Conservation (phyloP, 2,888 invertebrate species). For the Caenorhabditis drosophilae region DNA sequence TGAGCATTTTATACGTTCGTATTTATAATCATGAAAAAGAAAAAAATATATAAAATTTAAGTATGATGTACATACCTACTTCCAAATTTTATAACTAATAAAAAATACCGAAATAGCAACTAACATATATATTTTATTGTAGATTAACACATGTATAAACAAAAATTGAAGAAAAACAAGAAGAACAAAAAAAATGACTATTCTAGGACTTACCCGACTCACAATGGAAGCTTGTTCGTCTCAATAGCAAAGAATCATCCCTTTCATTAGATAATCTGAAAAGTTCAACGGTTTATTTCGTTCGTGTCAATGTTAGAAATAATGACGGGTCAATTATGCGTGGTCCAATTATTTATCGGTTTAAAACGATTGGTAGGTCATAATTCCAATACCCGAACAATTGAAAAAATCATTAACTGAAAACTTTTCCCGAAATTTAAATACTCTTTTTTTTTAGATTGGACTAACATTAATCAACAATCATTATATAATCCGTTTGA, state of each 20-base stretch:
- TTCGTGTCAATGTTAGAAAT: slow-evolving; percentile 58
- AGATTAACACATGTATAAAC: neutral
- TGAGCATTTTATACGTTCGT: too few relatives aligned
- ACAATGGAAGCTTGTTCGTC: slow-evolving; percentile 55
- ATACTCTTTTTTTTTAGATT: slow-evolving; percentile 16
- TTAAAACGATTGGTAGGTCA: slow-evolving; percentile 61
- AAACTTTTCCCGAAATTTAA: neutral
- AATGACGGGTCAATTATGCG: slow-evolving; percentile 57
- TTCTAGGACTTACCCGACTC: slow-evolving; percentile 43
- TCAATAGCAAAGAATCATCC: slow-evolving; percentile 51
- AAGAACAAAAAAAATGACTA: neutral
- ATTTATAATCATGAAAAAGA: too few relatives aligned
- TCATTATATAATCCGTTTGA: slow-evolving; percentile 33
- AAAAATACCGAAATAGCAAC: too few relatives aligned
- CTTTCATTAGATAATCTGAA: slow-evolving; percentile 54
- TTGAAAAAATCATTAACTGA: neutral
- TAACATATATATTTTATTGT: neutral
- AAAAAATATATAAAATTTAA: too few relatives aligned
- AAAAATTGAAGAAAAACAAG: neutral
- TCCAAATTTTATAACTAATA: too few relatives aligned
- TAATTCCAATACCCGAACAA: too few relatives aligned
- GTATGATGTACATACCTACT: too few relatives aligned
- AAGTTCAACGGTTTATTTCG: slow-evolving; percentile 64
- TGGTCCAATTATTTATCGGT: slow-evolving; percentile 62
- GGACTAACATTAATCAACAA: slow-evolving; percentile 33